A percentile compares a stretch with the other conserved stretches of the same genome.
phyloP scores from a whole-genome alignment of 2,797 vertebrate genomes.

The Alcedo atthis region DNA sequence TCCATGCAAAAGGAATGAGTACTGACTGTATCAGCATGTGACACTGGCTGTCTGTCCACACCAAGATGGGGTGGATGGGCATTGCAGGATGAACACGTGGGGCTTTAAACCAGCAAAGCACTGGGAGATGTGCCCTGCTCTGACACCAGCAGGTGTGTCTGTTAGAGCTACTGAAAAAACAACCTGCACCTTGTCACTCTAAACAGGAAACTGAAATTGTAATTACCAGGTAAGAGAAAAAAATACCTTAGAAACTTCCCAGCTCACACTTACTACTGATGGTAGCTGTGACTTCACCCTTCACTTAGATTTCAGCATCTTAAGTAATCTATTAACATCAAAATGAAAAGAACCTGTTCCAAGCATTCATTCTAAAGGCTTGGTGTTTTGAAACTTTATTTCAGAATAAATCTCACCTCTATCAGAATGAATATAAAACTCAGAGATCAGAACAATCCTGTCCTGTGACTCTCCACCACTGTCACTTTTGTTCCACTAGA shows the following conservation, averaged over 20 bases:
- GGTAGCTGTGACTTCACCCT: background rate
- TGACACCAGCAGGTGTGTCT: fast-evolving
- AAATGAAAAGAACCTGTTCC: slow-evolving; percentile 40
- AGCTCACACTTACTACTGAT: background rate
- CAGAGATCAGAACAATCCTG: background rate
- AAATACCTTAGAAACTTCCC: background rate
- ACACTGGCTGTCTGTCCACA: background rate
- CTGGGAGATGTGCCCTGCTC: fast-evolving
- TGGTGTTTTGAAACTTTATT: slow-evolving; percentile 30
- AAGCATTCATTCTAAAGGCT: background rate
- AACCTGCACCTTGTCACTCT: background rate
- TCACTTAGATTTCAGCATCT: background rate
- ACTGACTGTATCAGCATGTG: background rate
- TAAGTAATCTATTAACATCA: slow-evolving; percentile 29
- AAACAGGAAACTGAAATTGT: background rate
- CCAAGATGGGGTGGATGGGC: too few species aligned
- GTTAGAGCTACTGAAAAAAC: background rate
- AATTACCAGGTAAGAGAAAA: background rate
- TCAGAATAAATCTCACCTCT: background rate
- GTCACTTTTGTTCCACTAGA: background rate
- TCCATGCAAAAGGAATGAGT: fast-evolving
- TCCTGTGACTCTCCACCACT: background rate
- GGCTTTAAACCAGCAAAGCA: background rate
- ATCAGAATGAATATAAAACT: background rate
- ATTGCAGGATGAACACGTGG: fast-evolving